Evolutionary conservation across 1,140 invertebrate genomes (phyloP).

Genomic region (Latrodectus geometricus): DNA sequence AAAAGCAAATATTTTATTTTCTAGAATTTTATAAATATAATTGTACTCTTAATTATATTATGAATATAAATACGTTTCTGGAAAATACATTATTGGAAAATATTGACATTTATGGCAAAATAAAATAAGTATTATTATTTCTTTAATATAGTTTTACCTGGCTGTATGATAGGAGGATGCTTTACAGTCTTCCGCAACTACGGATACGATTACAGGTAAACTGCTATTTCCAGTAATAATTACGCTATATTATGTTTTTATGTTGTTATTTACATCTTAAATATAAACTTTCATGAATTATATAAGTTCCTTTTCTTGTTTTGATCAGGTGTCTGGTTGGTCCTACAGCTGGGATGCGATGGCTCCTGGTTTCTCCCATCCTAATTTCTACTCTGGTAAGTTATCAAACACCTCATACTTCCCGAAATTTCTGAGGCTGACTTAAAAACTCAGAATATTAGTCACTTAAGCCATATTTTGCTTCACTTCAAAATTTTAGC

Average conservation of each 20-base stretch:
- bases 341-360: constrained; percentile 11
- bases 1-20: no score
- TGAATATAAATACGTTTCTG: no score
- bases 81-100: no score
- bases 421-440: no score
- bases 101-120: no score
- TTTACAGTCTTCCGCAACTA: constrained; percentile 29
- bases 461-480: no score
- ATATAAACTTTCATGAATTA: not conserved
- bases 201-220: constrained; percentile 56
- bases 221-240: not conserved
- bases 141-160: constrained; percentile 11
- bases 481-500: no score
- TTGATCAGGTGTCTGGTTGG: constrained; percentile 46
- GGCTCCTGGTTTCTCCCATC: constrained; percentile 41
- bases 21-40: no score
- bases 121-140: no score
- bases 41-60: no score
- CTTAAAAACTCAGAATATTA: no score
- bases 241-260: not conserved
- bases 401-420: not conserved
- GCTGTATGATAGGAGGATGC: constrained; percentile 38
- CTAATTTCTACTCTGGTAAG: constrained; percentile 28
- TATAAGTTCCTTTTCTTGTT: not conserved
- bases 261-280: not conserved